Conservation (phyloP, 1,140 invertebrate genomes). For the Maniola jurtina region DNA sequence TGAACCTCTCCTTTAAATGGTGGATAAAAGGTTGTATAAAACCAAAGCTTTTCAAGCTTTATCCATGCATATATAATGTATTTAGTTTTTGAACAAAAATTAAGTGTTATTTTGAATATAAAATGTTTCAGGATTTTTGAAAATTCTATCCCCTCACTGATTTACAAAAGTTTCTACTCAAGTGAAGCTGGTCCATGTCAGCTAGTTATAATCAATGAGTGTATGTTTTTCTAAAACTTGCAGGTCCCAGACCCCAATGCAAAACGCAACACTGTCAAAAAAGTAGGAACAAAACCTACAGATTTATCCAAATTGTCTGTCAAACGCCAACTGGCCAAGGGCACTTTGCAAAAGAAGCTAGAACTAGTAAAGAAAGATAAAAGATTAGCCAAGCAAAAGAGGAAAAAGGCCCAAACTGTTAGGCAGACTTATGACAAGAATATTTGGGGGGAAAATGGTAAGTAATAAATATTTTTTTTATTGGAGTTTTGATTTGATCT, state of each 20-base stretch:
- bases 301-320: slow-evolving; percentile 64
- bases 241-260: slow-evolving; percentile 79
- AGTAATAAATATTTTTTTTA: slow-evolving; percentile 30
- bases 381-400: slow-evolving; percentile 55
- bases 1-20: no score
- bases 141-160: background rate
- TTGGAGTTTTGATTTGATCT: no score
- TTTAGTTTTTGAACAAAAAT: no score
- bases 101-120: no score
- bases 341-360: slow-evolving; percentile 57
- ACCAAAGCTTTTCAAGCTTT: no score
- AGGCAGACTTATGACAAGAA: slow-evolving; percentile 62
- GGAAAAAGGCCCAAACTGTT: slow-evolving; percentile 52
- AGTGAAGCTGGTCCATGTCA: no score
- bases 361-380: slow-evolving; percentile 62
- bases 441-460: slow-evolving; percentile 65
- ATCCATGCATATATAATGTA: no score
- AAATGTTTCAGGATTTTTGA: no score
- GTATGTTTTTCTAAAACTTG: slow-evolving; percentile 16
- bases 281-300: slow-evolving; percentile 59
- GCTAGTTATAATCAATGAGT: no score
- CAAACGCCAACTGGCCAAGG: slow-evolving; percentile 54
- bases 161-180: no score
- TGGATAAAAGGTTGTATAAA: no score
- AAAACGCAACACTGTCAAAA: slow-evolving; percentile 78